These are phyloP conservation scores for Carcharodon carcharias DNA, from an alignment of 2,797 vertebrate genomes.

Conservation along the genomic window DNA sequence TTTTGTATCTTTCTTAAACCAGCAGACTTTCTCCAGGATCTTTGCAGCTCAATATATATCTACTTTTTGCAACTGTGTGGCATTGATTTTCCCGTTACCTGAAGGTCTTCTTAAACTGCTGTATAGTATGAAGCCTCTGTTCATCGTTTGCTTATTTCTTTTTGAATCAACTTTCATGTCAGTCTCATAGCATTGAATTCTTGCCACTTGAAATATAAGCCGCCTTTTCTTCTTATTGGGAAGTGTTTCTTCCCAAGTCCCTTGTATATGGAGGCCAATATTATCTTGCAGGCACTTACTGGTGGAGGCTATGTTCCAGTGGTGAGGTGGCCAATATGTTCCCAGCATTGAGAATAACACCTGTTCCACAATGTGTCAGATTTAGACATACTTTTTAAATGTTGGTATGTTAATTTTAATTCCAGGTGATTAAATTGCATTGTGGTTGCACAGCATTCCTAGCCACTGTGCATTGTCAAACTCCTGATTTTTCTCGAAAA, in stretches of 20 bases:
- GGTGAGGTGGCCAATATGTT: too few relatives aligned
- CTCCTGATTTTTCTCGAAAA: not conserved
- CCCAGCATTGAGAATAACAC: not conserved
- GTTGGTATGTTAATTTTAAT: not conserved
- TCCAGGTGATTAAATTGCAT: not conserved
- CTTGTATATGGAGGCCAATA: not conserved
- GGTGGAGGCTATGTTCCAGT: not conserved
- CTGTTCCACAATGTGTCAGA: not conserved
- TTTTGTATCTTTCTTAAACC: not conserved
- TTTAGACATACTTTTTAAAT: not conserved
- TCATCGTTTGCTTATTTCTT: not conserved
- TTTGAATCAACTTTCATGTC: not conserved
- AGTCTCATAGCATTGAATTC: not conserved
- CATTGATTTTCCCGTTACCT: not conserved
- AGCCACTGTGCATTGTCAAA: not conserved
- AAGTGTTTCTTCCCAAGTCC: not conserved
- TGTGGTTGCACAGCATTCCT: not conserved
- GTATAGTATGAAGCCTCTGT: not conserved
- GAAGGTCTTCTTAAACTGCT: not conserved
- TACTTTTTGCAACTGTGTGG: not conserved
- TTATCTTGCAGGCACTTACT: not conserved
- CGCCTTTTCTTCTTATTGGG: not conserved
- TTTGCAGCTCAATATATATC: not conserved
- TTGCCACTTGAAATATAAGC: not conserved
- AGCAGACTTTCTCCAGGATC: not conserved